phyloP scores from a whole-genome alignment of 2,888 invertebrate genomes.

The Tetranychus piercei region DNA sequence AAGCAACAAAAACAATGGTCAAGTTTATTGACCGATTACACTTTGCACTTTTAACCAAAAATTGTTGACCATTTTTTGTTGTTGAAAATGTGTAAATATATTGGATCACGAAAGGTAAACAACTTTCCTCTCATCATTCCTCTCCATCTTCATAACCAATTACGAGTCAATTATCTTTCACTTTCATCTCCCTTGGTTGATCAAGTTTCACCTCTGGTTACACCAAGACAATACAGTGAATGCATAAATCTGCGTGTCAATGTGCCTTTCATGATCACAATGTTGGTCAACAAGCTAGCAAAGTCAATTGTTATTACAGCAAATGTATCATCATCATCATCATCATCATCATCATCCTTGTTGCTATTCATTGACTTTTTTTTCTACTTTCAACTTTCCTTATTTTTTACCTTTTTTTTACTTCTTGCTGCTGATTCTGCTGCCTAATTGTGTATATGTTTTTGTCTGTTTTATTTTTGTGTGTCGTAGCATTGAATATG shows the following conservation, averaged over 20 bases:
- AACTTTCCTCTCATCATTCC: neutral
- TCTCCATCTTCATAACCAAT: neutral
- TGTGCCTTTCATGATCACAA: neutral
- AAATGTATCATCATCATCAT: neutral
- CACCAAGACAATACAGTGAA: neutral
- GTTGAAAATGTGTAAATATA: neutral
- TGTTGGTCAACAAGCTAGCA: neutral
- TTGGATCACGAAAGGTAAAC: neutral
- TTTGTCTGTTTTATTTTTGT: neutral
- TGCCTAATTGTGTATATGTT: neutral
- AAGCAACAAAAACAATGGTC: no score
- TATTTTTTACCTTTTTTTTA: neutral
- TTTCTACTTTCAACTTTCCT: neutral
- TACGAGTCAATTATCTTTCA: no score
- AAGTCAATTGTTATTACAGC: no score
- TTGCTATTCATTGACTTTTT: neutral
- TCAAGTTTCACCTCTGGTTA: neutral
- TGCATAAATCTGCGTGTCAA: neutral
- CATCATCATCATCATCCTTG: neutral
- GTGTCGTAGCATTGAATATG: neutral
- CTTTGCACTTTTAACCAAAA: neutral
- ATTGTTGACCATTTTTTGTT: neutral
- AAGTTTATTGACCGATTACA: neutral
- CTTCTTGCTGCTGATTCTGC: neutral
- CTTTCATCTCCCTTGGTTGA: neutral